Evolutionary conservation across 2,888 invertebrate species (phyloP), one percentile per base, ranked within the genome.

Genomic region (Mystacides longicornis): DNA sequence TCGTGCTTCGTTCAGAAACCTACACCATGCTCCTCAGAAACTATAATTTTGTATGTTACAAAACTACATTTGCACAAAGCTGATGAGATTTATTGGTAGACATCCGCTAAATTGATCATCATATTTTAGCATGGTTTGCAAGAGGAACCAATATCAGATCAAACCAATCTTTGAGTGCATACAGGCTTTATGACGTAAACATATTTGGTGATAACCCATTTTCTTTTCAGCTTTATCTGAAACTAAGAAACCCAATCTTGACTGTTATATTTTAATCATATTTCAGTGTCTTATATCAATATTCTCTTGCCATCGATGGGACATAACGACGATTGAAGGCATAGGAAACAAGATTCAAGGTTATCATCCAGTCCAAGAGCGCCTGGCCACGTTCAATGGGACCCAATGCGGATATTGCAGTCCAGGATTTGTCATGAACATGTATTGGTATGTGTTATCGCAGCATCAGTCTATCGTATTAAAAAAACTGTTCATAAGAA

Each of bases 401-500:
- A 83, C 83, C 0, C 87, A 87, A 65, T 87, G 87, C 65, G 87
- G 87, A 1, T 87, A 75, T 67, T 89, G 89, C 64, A 83, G 86
- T 20, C 85, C 89, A 1, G 89, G 87, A 14, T 85, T 87, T 81
- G 76, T 88, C 52, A 86, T 86, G 86, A 85, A 79, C 63, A 86
- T 87, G 85, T 80, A 81, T 68, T 80, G 82, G 82, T 83, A 7
- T 27, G 11, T 27, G 16, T 9, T 9, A 31, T 14, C 7, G 14
- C 31, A 31, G 9, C 7, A 9, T 31, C 31, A 31, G 7, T 31
- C 9, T 14, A 31, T 9, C 31, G 14, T 9, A 31, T 31, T 31
- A 31, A 31, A 9, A 7, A 14, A 31, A 31, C 14, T 31, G 14
- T 14, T 31, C 7, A 14, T 31, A 9, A 31, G 31, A 31, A 31